Evolutionary conservation across 2,888 invertebrate genomes (phyloP), one percentile per base, ranked within the genome.

Genomic region (Endotricha flammealis): DNA sequence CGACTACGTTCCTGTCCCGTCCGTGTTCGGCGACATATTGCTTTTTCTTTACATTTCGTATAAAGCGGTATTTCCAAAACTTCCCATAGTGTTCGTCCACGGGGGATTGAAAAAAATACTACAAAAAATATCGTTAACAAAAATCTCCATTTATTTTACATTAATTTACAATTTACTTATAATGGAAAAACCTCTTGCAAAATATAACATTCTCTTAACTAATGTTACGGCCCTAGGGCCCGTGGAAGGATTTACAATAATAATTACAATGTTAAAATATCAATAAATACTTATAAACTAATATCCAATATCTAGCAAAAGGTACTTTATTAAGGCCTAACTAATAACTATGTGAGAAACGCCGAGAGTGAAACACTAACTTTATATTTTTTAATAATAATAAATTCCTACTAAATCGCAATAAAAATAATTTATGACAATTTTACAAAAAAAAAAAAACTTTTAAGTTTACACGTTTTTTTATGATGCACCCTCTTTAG

Each of bases 141-240:
- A 85, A 82, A 79, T 81, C 75, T 80, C 79, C 67, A 60, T 86
- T 86, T 82, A 83, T 83, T 86, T 83, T 85, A 86, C 86, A 85
- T 81, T 79, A 83, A 75, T 86, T 85, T 85, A 85, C 83, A 86
- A 57, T 74, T 63, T 65, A 64, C 78, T 70, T 76, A 76, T 76
- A 57, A 53, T 50, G 44, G 53, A 58, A 63, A 72, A 80, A 74
- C 71, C 66, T 75, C 70, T 78, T 64, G 69, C 73, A 77, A 64
- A 60, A 75, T 72, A 75, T 79, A 81, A 81, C 79, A 77, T 79
- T 75, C 69, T 66, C 68, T 70, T 62, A 67, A 57, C 55, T 53
- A 64, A 65, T 59, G 65, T 61, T 57, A 60, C 58, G 56, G 59
- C 52, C 55, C 48, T 55, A 46, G 43, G 50, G 48, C 14, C 20